Conservation (phyloP, 2,797 vertebrate species). For the Enteromius fasciolatus region DNA sequence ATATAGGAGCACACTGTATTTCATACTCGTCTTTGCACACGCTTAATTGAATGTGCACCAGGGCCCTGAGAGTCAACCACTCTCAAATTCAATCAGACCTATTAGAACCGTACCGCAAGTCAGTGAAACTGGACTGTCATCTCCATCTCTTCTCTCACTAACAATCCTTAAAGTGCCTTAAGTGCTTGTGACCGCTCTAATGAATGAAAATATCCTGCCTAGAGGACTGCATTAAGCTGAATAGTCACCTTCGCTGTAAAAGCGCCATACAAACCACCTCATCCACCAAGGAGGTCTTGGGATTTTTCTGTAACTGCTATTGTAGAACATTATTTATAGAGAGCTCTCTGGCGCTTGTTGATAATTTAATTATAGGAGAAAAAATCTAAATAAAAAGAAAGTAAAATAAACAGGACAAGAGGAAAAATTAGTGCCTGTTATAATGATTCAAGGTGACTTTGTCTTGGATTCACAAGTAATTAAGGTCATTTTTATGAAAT, state of each 20-base stretch:
- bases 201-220: constrained; percentile 97
- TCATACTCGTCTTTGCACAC: constrained; percentile 31
- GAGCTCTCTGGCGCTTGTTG: constrained; percentile 91
- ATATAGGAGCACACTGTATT: constrained; percentile 20
- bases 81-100: constrained; percentile 63
- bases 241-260: constrained; percentile 99
- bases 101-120: constrained; percentile 64
- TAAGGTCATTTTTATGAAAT: constrained; percentile 87
- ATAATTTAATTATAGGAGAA: constrained; percentile 83
- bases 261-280: constrained; percentile 86
- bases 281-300: constrained; percentile 91
- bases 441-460: constrained; percentile 90
- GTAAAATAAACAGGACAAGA: constrained; percentile 61
- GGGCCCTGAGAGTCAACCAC: constrained; percentile 49
- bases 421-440: constrained; percentile 84
- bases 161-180: constrained; percentile 97
- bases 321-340: constrained; percentile 99
- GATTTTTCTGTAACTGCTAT: constrained; percentile 95
- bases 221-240: constrained; percentile 94
- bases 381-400: constrained; percentile 4
- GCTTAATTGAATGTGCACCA: constrained; percentile 62
- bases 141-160: constrained; percentile 74
- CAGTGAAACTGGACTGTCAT: constrained; percentile 70
- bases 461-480: constrained; percentile 89
- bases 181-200: constrained; percentile 98